A percentile compares a stretch with the other conserved stretches of the same genome.
Conservation (phyloP, 1,140 invertebrate species). For the Apis laboriosa region DNA sequence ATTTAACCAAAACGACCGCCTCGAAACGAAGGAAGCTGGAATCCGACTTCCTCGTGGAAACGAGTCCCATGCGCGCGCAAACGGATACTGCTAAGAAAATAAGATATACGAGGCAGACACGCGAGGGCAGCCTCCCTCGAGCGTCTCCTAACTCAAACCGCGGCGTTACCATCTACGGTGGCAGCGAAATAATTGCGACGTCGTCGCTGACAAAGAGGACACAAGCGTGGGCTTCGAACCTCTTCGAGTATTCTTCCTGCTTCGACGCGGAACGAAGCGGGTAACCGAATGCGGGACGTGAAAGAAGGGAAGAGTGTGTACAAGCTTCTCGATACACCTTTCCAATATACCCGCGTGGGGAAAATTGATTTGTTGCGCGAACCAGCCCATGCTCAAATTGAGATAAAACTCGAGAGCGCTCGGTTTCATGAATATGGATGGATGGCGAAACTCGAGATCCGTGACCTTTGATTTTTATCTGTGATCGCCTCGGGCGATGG, state of each 20-base stretch:
- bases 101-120: slow-evolving; percentile 60
- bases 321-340: not conserved
- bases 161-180: slow-evolving; percentile 55
- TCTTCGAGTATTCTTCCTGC: not conserved
- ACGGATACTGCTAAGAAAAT: slow-evolving; percentile 46
- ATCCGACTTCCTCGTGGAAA: not conserved
- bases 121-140: slow-evolving; percentile 22
- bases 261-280: slow-evolving; percentile 21
- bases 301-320: not conserved
- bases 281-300: not conserved
- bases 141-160: not conserved
- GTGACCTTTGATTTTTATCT: slow-evolving; percentile 9
- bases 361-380: slow-evolving; percentile 41
- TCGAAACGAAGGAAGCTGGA: not conserved
- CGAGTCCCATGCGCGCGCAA: slow-evolving; percentile 3
- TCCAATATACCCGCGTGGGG: slow-evolving; percentile 1
- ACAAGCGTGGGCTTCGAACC: slow-evolving; percentile 21
- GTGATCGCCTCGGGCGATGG: not conserved
- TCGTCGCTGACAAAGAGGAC: slow-evolving; percentile 53
- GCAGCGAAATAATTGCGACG: slow-evolving; percentile 58
- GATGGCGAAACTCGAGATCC: not conserved
- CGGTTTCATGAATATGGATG: slow-evolving; percentile 34
- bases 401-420: slow-evolving; percentile 16
- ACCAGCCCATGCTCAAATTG: slow-evolving; percentile 17
- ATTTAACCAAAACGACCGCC: not conserved